phyloP scores from a whole-genome alignment of 2,113 vertebrate genomes.

The Xerus inauris region DNA sequence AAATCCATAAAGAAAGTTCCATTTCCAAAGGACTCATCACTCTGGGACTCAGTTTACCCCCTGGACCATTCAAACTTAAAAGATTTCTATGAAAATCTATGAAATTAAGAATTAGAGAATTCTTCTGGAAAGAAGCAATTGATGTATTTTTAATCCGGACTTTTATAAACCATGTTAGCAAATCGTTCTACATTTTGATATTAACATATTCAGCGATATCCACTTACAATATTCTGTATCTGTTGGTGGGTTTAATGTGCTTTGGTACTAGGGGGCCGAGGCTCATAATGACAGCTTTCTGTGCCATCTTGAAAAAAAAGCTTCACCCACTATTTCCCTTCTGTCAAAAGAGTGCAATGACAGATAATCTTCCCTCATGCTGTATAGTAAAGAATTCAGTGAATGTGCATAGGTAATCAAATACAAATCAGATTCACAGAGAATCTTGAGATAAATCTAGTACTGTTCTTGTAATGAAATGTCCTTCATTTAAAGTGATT shows the following conservation, averaged over 20 bases:
- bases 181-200: neutral
- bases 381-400: neutral
- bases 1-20: constrained; percentile 50
- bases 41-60: neutral
- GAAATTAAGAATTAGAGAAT: neutral
- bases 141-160: neutral
- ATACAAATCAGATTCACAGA: neutral
- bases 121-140: neutral
- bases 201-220: neutral
- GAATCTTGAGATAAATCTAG: neutral
- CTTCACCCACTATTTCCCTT: neutral
- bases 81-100: neutral
- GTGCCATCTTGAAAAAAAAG: neutral
- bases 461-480: neutral
- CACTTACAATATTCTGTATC: neutral
- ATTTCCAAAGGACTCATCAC: neutral
- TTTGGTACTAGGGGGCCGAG: neutral
- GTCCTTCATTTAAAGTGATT: constrained; percentile 34
- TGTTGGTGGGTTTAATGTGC: neutral
- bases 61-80: neutral
- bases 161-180: neutral
- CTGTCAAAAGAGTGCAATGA: neutral
- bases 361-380: neutral
- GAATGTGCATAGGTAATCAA: neutral
- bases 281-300: neutral